Evolutionary conservation across 1,140 invertebrate genomes (phyloP), one percentile per base, ranked within the genome.

Genomic region (Drosophila willistoni): DNA sequence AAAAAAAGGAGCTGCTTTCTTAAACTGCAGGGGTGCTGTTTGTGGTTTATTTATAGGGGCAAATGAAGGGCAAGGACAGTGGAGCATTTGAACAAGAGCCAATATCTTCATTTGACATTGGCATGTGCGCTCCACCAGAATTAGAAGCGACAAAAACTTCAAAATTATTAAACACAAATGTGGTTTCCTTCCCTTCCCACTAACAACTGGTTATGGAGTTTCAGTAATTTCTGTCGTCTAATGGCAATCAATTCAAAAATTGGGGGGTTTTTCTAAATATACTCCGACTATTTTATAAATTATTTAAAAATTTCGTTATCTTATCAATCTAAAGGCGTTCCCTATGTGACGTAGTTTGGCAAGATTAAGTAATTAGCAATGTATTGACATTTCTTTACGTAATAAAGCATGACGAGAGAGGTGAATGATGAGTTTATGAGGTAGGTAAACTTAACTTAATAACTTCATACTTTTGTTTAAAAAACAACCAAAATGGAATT

Each of bases 31-130:
- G 73, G 66, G 66, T 54, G 42, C 41, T 54, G 36, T 22, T 44
- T 33, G 39, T 64, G 65, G 51, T 69, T 87, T 86, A 87, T 87
- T 86, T 82, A 86, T 86, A 82, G 75, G 77, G 61, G 56, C 80
- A 66, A 14, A 12, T 39, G 36, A 39, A 39, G 70, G 44, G 42
- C 71, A 73, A 65, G 71, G 70, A 36, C 71, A 44, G 22, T 14
- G 44, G 44, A 47, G 44, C 7, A 17, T 1, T 13, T 33, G 61
- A 13, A 25, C 54, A 64, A 36, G 65, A 7, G 42, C 36, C 44
- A 51, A 7, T 12, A 22, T 22, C 44, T 51, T 19, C 44, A 51
- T 51, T 51, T 51, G 54, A 14, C 57, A 65, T 87, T 85, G 83
- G 79, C 82, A 82, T 85, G 82, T 86, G 82, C 81, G 82, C 81